Base-by-base conservation (phyloP, 2,888 invertebrate genomes). In the Mesorhabditis belari region DNA sequence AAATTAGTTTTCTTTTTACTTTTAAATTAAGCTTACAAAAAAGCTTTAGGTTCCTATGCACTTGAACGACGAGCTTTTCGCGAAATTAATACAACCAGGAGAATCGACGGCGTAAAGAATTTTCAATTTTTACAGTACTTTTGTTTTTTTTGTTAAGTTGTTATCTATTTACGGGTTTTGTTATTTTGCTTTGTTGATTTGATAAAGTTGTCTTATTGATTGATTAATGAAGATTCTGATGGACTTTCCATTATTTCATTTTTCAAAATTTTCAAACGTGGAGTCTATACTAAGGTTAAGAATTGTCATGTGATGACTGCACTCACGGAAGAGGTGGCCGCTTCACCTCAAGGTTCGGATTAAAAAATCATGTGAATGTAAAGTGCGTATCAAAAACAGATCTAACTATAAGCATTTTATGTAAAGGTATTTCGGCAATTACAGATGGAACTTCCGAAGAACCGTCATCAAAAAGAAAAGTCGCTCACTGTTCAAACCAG, bases 381-480 rank as follows among this genome's bases (percentile, higher is more conserved):
- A n/a, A n/a, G n/a, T n/a, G n/a, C n/a, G n/a, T n/a, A n/a, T n/a
- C n/a, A n/a, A n/a, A n/a, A n/a, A n/a, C n/a, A n/a, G n/a, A n/a
- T n/a, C n/a, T n/a, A n/a, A n/a, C n/a, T n/a, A n/a, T n/a, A n/a
- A n/a, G n/a, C n/a, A n/a, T n/a, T n/a, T n/a, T n/a, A n/a, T n/a
- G n/a, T n/a, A n/a, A n/a, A n/a, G n/a, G 35, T 12, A 35, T 35
- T 35, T 35, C 17, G 6, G 9, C 35, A 12, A 12, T 35, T 35
- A 12, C 17, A 35, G 35, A 35, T 17, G 35, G 35, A 6, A 17
- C 35, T 35, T 12, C 6, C 17, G 58, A 58, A 23, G 58, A 58
- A 26, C 21, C 59, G 3, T 54, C 55, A 9, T 53, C 55, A 3
- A 60, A 60, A 19, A 23, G 60, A 6, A 60, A 60, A 50, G 60